A percentile compares a stretch with the other conserved stretches of the same genome.
Conservation (phyloP, 2,888 invertebrate genomes). For the Sarcophaga rosellei region DNA sequence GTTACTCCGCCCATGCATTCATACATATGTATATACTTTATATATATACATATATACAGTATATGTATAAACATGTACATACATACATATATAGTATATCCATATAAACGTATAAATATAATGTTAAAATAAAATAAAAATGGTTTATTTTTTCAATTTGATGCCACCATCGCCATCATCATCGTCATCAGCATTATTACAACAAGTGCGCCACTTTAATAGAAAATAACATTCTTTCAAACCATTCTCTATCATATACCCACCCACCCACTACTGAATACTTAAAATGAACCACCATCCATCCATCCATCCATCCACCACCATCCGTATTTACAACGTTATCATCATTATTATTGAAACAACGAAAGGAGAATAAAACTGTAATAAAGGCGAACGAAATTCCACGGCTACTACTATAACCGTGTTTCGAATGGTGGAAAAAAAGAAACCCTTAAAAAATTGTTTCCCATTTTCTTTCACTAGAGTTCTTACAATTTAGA, state of each 20-base stretch:
- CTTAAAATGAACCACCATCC: slow-evolving; percentile 56
- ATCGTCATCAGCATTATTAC: slow-evolving; percentile 10
- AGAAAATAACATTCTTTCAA: slow-evolving; percentile 4
- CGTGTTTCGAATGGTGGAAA: slow-evolving; percentile 4
- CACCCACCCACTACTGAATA: slow-evolving; percentile 47
- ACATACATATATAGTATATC: slow-evolving; percentile 27
- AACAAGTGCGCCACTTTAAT: slow-evolving; percentile 31
- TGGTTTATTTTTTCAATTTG: slow-evolving; percentile 48
- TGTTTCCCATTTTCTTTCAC: slow-evolving; percentile 9
- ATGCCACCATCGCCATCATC: slow-evolving; percentile 23
- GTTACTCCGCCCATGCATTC: slow-evolving; percentile 80
- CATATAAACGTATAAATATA: slow-evolving; percentile 56
- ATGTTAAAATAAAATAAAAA: slow-evolving; percentile 62
- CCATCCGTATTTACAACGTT: slow-evolving; percentile 44
- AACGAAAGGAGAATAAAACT: slow-evolving; percentile 36
- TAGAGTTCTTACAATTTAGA: slow-evolving; percentile 57
- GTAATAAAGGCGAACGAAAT: slow-evolving; percentile 31
- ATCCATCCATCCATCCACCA: slow-evolving; percentile 41
- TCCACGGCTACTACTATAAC: slow-evolving; percentile 55
- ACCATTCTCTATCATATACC: not conserved
- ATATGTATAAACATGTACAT: slow-evolving; percentile 10
- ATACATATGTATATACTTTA: slow-evolving; percentile 33
- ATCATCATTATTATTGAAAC: slow-evolving; percentile 18
- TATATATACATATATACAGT: slow-evolving; percentile 47
- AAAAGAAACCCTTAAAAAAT: slow-evolving; percentile 55